Base-by-base conservation (phyloP, 2,113 vertebrate genomes). In the Pollachius pollachius region DNA sequence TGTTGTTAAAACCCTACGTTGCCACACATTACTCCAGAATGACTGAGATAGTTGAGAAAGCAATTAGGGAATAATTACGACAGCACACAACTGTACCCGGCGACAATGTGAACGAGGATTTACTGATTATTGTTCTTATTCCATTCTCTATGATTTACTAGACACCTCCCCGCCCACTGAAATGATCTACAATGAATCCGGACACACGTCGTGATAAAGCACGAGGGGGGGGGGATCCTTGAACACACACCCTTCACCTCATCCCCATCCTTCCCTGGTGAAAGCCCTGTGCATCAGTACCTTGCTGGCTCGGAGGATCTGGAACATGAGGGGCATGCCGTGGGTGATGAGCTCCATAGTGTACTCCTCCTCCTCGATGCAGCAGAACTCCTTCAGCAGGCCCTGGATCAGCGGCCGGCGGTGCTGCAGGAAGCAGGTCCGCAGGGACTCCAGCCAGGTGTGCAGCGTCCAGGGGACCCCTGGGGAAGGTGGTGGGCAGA, bases 291-390 rank as follows among this genome's bases (percentile, higher is more conserved):
- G 0, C 41, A 9, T 17, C 8, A 4, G 63, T 89, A 99, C 97
- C 96, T 99, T 99, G 94, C 97, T 98, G 69, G 96, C 96, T 82
- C 95, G 93, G 82, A 98, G 86, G 85, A 99, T 98, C 88, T 99
- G 95, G 77, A 97, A 97, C 95, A 99, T 95, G 66, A 99, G 93
- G 37, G 97, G 96, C 77, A 98, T 87, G 41, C 96, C 96, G 16
- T 98, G 94, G 1, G 95, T 96, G 74, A 98, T 86, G 41, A 99
- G 94, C 84, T 97, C 95, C 83, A 96, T 94, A 0, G 95, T 97
- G 89, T 98, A 97, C 76, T 98, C 96, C 19, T 98, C 97, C 60
- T 98, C 97, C 84, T 98, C 95, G 13, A 99, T 97, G 77, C 94
- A 95, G 90, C 94, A 95, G 83, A 99, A 99, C 90, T 99, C 97